These are phyloP conservation scores for Coptodon bakossiorum DNA, from an alignment of 2,113 vertebrate species.

Conservation along the genomic window DNA sequence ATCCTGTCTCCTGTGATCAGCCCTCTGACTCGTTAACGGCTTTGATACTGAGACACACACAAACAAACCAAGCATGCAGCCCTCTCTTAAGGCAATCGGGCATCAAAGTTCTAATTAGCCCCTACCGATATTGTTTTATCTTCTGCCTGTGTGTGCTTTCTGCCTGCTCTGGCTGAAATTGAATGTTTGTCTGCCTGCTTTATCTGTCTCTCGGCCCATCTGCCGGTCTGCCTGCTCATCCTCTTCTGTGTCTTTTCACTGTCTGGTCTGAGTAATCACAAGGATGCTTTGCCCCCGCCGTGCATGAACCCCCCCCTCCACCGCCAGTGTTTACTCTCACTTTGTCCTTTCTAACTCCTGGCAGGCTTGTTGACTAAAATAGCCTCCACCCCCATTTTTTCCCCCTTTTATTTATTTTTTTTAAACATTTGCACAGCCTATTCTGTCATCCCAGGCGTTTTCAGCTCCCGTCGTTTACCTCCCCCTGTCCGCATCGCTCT, in stretches of 20 bases:
- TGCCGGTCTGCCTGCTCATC: not conserved
- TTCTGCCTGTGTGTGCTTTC: not conserved
- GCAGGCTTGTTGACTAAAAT: constrained; percentile 25
- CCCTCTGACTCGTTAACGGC: constrained; percentile 14
- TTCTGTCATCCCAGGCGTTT: constrained; percentile 27
- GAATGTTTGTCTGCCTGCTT: not conserved
- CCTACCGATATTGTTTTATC: not conserved
- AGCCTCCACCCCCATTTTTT: not conserved
- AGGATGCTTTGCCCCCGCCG: not conserved
- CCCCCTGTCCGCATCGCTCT: constrained; percentile 8
- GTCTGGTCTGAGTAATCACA: constrained; percentile 3
- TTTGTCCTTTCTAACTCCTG: not conserved
- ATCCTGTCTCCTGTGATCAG: constrained; percentile 42
- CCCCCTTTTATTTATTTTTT: not conserved
- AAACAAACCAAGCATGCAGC: not conserved
- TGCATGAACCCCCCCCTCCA: not conserved
- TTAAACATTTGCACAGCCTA: not conserved
- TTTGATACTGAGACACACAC: not conserved
- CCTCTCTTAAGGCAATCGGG: not conserved
- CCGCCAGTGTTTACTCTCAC: not conserved
- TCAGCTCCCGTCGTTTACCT: not conserved
- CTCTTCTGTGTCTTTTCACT: not conserved
- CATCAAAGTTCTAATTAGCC: constrained; percentile 16
- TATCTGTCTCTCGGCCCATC: constrained; percentile 10
- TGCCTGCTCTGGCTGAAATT: not conserved